Percentiles rank a stretch among this genome's conserved stretches.
Conservation (phyloP, 2,113 vertebrate genomes). For the Cyanoderma ruficeps region DNA sequence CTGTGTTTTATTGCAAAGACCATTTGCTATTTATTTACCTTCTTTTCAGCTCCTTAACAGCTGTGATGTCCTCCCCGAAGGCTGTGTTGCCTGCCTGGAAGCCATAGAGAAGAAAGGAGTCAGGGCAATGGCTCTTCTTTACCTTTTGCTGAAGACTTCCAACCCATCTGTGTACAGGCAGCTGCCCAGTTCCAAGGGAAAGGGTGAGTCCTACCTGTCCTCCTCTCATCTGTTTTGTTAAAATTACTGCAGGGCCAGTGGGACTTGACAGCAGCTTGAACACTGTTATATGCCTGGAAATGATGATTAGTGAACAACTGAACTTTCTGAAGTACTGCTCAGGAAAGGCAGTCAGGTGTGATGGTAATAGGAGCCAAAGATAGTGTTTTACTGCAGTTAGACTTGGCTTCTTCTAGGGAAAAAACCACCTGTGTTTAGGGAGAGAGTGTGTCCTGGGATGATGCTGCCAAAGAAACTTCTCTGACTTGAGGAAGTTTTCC, state of each 20-base stretch:
- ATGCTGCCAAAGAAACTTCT: background rate
- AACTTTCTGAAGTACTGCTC: background rate
- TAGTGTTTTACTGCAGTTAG: background rate
- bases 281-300: background rate
- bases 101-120: constrained; percentile 25
- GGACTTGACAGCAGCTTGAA: background rate
- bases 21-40: background rate
- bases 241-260: background rate
- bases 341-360: background rate
- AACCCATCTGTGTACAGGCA: constrained; percentile 7
- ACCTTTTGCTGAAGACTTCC: constrained; percentile 46
- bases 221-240: background rate
- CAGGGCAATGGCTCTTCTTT: constrained; percentile 37
- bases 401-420: background rate
- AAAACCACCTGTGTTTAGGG: rapidly evolving
- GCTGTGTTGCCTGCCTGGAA: constrained; percentile 27
- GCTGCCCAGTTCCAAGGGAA: constrained; percentile 64
- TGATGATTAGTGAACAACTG: background rate
- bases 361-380: background rate
- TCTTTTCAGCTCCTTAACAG: constrained; percentile 49
- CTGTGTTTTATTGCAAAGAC: background rate
- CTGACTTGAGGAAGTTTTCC: background rate
- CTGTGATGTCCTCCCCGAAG: background rate
- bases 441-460: background rate
- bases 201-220: constrained; percentile 7